Conservation (phyloP, 2,888 invertebrate genomes). For the Amphipoea oculea region DNA sequence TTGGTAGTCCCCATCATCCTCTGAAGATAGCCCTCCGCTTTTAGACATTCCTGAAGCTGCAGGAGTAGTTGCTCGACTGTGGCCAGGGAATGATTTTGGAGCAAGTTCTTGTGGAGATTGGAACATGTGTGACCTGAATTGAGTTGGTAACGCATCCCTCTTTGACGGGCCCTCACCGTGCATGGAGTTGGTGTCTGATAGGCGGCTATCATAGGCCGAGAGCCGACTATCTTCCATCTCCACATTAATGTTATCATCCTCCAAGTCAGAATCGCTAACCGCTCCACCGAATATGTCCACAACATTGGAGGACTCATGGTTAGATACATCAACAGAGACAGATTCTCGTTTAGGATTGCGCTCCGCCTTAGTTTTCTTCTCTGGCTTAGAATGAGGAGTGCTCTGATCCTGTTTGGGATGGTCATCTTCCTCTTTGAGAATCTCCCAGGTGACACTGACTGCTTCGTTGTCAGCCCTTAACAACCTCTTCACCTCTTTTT, state of each 20-base stretch:
- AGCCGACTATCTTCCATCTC: slow-evolving; percentile 95
- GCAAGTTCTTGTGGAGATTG: slow-evolving; percentile 69
- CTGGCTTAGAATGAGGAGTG: slow-evolving; percentile 74
- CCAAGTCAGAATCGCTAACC: slow-evolving; percentile 96
- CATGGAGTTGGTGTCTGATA: slow-evolving; percentile 91
- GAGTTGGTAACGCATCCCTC: slow-evolving; percentile 74
- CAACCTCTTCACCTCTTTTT: slow-evolving; percentile 98
- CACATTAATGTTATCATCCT: slow-evolving; percentile 94
- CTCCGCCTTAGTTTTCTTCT: slow-evolving; percentile 81
- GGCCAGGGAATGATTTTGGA: slow-evolving; percentile 71
- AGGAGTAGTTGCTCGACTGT: slow-evolving; percentile 71
- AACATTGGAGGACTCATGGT: slow-evolving; percentile 82
- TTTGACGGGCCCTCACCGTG: slow-evolving; percentile 76
- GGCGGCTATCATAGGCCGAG: slow-evolving; percentile 93
- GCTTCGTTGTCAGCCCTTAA: slow-evolving; percentile 98
- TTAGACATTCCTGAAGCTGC: slow-evolving; percentile 71
- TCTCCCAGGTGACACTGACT: slow-evolving; percentile 96
- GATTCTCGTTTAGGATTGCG: slow-evolving; percentile 70
- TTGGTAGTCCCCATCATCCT: slow-evolving; percentile 81
- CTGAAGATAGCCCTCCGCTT: slow-evolving; percentile 77
- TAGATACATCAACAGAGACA: slow-evolving; percentile 65
- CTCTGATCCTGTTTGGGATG: slow-evolving; percentile 82
- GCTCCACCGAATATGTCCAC: slow-evolving; percentile 97
- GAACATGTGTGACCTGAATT: slow-evolving; percentile 84
- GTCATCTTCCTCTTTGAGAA: slow-evolving; percentile 96